Base-by-base conservation (phyloP, 2,797 vertebrate species). In the Myotis vivesi region DNA sequence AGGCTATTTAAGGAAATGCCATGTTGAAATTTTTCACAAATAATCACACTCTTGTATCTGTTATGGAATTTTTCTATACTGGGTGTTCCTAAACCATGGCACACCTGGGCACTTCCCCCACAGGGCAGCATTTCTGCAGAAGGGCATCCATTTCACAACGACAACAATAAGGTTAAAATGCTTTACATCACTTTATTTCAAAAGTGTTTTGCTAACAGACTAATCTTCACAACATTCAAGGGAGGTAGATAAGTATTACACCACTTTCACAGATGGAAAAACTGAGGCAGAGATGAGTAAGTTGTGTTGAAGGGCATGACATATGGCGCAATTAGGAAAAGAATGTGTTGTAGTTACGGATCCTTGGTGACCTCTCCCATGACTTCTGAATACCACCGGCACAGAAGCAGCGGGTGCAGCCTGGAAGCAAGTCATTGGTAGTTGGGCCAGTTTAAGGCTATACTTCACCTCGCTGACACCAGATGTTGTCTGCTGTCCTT, bases 241-340 rank as follows among this genome's bases (percentile, higher is more conserved):
- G 97, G 97, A 97, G 97, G 97, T 97, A 97, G 97, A 97, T 97
- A 97, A 96, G 90, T 95, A 93, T 96, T 87, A 96, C 66, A 96
- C 68, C 95, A 95, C 79, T 95, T 96, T 96, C 87, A 97, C 95
- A 93, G 94, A 96, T 94, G 95, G 87, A 96, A 89, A 96, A 96
- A 97, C 80, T 59, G 95, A 97, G 95, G 93, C 94, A 95, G 86
- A 94, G 76, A 86, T 89, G 49, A 89, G 57, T 77, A 94, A 82
- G 1, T 88, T 57, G 75, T 81, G 36, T 82, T 22, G 71, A 96
- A 94, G 89, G 72, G 66, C 92, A 90, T 76, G 83, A 62, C 41
- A 73, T 17, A 95, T 72, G 84, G 94, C 93, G 88, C 53, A 41
- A 25, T 82, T 64, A 92, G 68, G 80, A 79, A 95, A 94, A 93